Evolutionary conservation across 2,888 invertebrate species (phyloP).

Genomic region (Leptothorax acervorum): DNA sequence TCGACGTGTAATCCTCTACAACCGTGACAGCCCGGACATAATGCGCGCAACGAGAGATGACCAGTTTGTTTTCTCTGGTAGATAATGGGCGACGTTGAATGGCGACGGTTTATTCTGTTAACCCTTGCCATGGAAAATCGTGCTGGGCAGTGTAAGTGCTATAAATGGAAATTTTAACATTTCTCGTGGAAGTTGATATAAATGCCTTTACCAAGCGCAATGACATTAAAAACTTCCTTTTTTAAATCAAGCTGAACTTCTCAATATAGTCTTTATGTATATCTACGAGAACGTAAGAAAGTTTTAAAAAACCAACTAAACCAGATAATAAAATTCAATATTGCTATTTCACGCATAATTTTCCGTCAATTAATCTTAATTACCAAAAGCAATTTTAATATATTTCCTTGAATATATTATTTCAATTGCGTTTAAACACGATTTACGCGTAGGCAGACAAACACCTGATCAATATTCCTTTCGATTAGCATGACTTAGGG

Average conservation of each 20-base stretch:
- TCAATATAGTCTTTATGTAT: not conserved
- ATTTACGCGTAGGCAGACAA: constrained; percentile 60
- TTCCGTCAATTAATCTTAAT: constrained; percentile 2
- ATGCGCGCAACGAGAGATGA: constrained; percentile 71
- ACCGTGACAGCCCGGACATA: constrained; percentile 80
- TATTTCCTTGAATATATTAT: constrained; percentile 15
- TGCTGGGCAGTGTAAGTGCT: not conserved
- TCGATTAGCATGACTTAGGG: constrained; percentile 76
- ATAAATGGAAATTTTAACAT: not conserved
- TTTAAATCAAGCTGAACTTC: not conserved
- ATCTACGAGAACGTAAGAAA: not conserved
- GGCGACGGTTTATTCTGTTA: not conserved
- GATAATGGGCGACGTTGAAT: constrained; percentile 37
- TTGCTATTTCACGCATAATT: not conserved
- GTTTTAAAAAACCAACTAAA: not conserved
- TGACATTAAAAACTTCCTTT: not conserved
- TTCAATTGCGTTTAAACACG: not conserved
- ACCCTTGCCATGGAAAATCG: not conserved
- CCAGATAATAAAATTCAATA: not conserved
- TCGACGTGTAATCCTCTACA: constrained; percentile 85
- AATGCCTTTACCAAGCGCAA: not conserved
- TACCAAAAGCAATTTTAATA: constrained; percentile 12
- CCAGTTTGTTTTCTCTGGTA: constrained; percentile 71
- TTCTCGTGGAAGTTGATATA: not conserved
- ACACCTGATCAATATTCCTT: constrained; percentile 78